A percentile compares a stretch with the other conserved stretches of the same genome.
Conservation (phyloP, 2,888 invertebrate species). For the Cephus rjabovi region DNA sequence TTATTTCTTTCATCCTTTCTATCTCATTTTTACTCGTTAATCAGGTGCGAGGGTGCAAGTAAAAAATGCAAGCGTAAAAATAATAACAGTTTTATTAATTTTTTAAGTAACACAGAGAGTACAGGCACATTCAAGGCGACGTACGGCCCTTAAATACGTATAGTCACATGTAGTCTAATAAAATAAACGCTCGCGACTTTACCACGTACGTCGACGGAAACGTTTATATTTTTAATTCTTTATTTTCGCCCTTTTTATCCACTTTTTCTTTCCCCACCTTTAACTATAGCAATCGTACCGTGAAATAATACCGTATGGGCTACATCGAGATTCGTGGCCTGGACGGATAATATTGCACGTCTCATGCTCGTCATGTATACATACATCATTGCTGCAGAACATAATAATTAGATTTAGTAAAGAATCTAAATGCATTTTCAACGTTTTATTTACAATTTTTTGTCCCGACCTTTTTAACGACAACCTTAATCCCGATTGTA, state of each 20-base stretch:
- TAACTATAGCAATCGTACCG: not conserved
- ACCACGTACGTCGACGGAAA: not conserved
- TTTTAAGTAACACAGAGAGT: slow-evolving; percentile 55
- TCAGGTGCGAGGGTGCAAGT: slow-evolving; percentile 38
- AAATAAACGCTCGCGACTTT: not conserved
- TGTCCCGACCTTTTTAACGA: not conserved
- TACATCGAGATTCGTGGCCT: not conserved
- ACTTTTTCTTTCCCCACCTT: slow-evolving; percentile 4
- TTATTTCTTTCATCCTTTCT: not conserved
- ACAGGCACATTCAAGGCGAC: slow-evolving; percentile 51
- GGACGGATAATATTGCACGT: not conserved
- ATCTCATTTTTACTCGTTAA: slow-evolving; percentile 9
- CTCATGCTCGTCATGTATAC: not conserved
- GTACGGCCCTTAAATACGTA: slow-evolving; percentile 15
- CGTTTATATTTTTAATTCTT: not conserved
- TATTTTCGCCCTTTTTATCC: not conserved
- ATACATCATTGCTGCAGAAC: not conserved
- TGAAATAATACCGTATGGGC: not conserved
- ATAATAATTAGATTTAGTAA: not conserved
- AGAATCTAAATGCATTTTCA: not conserved
- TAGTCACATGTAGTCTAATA: not conserved
- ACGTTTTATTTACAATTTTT: not conserved
- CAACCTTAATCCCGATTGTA: not conserved
- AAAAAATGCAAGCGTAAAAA: slow-evolving; percentile 59
- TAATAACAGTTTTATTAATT: slow-evolving; percentile 58